Conservation (phyloP, 2,888 invertebrate genomes). For the Gastracanthus pulcherrimus region DNA sequence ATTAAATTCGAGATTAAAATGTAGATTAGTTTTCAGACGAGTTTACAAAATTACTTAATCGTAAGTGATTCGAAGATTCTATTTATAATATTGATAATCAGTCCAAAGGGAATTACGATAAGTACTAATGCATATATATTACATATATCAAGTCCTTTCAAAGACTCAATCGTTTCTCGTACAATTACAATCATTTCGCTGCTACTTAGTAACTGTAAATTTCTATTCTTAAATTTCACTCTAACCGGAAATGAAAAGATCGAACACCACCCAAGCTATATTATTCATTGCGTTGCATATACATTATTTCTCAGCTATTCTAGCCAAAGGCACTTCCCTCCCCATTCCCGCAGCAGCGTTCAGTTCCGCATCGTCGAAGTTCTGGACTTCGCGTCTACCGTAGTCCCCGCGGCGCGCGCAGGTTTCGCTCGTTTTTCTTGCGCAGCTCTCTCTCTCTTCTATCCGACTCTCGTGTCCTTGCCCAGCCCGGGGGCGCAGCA, state of each 20-base stretch:
- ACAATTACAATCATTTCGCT: too few relatives aligned
- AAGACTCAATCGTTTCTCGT: too few relatives aligned
- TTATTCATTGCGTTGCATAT: too few relatives aligned
- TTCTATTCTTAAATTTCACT: too few relatives aligned
- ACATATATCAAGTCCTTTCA: too few relatives aligned
- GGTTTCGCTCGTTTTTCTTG: slow-evolving; percentile 57
- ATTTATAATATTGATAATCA: neutral
- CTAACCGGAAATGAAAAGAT: too few relatives aligned
- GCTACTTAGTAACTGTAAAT: too few relatives aligned
- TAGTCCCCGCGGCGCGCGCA: slow-evolving; percentile 36
- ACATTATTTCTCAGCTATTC: too few relatives aligned
- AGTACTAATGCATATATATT: neutral
- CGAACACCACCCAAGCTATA: neutral
- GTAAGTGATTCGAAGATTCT: neutral
- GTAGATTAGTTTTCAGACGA: slow-evolving; percentile 3
- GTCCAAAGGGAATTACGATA: neutral
- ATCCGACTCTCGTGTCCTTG: slow-evolving; percentile 58
- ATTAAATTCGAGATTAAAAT: slow-evolving; percentile 17
- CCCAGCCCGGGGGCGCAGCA: slow-evolving; percentile 16
- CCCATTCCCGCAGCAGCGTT: neutral
- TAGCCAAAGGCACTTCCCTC: neutral
- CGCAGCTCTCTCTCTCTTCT: neutral
- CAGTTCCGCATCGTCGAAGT: neutral
- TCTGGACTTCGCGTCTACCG: neutral
- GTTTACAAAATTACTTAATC: neutral